Evolutionary conservation across 2,113 vertebrate genomes (phyloP).

Genomic region (Protomyctophum bolini): DNA sequence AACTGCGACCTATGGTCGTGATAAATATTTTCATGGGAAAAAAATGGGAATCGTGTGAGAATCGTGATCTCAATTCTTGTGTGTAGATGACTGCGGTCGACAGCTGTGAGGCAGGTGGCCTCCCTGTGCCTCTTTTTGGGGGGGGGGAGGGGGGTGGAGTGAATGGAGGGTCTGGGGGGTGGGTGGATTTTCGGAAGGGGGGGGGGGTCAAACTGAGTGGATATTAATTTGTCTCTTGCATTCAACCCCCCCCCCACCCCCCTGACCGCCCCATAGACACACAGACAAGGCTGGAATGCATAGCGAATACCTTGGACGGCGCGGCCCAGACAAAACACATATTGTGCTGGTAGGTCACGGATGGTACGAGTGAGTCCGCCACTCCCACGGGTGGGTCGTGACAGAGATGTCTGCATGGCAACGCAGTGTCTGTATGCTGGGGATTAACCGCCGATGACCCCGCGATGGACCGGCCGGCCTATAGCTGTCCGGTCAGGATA

Average conservation of each 20-base stretch:
- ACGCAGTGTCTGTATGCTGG: constrained; percentile 56
- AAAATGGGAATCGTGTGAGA: no score
- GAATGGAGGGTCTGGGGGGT: constrained; percentile 34
- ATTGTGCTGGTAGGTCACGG: constrained; percentile 72
- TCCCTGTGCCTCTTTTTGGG: constrained; percentile 30
- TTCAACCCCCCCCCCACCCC: constrained; percentile 17
- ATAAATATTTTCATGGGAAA: neutral
- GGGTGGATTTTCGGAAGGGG: neutral
- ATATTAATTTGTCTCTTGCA: constrained; percentile 77
- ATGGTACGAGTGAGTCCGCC: constrained; percentile 65
- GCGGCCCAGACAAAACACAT: constrained; percentile 78
- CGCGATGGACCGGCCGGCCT: constrained; percentile 35
- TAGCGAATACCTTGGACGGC: constrained; percentile 70
- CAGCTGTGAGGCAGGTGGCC: constrained; percentile 76
- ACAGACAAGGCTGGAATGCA: constrained; percentile 74
- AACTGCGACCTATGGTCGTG: no score
- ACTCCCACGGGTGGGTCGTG: constrained; percentile 60
- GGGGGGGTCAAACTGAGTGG: constrained; percentile 42
- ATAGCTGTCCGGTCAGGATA: constrained; percentile 33
- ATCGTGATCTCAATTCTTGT: no score
- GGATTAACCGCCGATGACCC: constrained; percentile 72
- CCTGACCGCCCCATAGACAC: constrained; percentile 35
- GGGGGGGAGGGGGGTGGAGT: neutral
- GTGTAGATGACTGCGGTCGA: constrained; percentile 26
- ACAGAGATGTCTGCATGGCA: constrained; percentile 73